These are phyloP conservation scores for Liodrosophila aerea DNA, from an alignment of 2,888 invertebrate genomes.

Conservation along the genomic window DNA sequence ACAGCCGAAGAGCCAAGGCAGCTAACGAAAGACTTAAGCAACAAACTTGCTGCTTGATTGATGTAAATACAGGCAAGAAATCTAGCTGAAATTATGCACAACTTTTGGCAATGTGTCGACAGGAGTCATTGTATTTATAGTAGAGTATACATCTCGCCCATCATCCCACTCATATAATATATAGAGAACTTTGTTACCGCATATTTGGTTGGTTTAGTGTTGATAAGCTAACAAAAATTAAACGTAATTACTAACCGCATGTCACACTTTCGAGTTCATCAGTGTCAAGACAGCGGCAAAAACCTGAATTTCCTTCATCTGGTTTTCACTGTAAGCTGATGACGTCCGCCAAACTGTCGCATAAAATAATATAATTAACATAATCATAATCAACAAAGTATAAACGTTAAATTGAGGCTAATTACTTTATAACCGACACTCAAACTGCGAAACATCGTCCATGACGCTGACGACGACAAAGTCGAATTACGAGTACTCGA, in stretches of 20 bases:
- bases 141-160: constrained; percentile 3
- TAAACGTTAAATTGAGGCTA: constrained; percentile 78
- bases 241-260: constrained; percentile 13
- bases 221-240: constrained; percentile 4
- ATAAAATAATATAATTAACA: constrained; percentile 77
- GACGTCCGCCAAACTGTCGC: constrained; percentile 67
- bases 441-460: constrained; percentile 67
- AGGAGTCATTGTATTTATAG: too few relatives aligned
- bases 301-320: constrained; percentile 46
- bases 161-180: too few relatives aligned
- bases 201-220: background rate
- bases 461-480: constrained; percentile 38
- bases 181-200: too few relatives aligned
- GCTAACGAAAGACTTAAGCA: constrained; percentile 52
- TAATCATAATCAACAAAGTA: constrained; percentile 78
- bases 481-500: constrained; percentile 35
- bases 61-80: constrained; percentile 35
- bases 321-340: constrained; percentile 47
- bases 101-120: constrained; percentile 27
- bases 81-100: constrained; percentile 20
- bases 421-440: constrained; percentile 77
- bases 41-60: constrained; percentile 48
- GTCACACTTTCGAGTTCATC: constrained; percentile 70
- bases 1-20: constrained; percentile 6
- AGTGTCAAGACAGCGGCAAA: constrained; percentile 41